Evolutionary conservation across 2,113 vertebrate genomes (phyloP).

Genomic region (cattle (Bos taurus)): ARS-UCD2.0 NC_037332.1:34404501-34405000

Average conservation of each 20-base stretch:
- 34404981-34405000: background rate
- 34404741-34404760: background rate
- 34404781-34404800: constrained; percentile 11
- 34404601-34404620: background rate
- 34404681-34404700: background rate
- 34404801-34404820: background rate
- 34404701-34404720: background rate
- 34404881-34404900: background rate
- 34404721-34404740: constrained; percentile 14
- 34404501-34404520: background rate
- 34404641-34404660: background rate
- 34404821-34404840: background rate
- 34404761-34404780: background rate
- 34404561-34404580: background rate
- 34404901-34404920: background rate
- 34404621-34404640: background rate
- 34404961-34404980: constrained; percentile 2
- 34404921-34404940: background rate
- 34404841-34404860: background rate
- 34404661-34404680: background rate
- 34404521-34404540: background rate
- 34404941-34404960: background rate
- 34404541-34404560: background rate
- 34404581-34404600: background rate
- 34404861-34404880: background rate